Percentiles rank a stretch among this genome's conserved stretches.
These are phyloP conservation scores for Neolamprologus cancellatus DNA, from an alignment of 2,113 vertebrate species.

Conservation along the genomic window DNA sequence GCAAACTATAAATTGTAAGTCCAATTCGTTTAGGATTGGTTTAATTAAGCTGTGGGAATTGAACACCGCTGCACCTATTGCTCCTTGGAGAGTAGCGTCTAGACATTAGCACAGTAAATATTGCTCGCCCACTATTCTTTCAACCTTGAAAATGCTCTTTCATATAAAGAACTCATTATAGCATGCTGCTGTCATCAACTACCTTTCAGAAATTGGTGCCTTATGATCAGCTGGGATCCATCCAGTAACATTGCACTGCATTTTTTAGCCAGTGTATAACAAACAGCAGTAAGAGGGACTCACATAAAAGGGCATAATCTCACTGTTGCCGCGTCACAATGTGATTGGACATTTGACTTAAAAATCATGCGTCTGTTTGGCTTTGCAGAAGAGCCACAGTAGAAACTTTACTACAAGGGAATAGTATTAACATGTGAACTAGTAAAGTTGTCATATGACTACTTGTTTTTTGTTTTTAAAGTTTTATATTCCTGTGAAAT, in stretches of 20 bases:
- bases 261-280: conserved; percentile 21
- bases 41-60: conserved; percentile 47
- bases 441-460: not conserved
- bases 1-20: conserved; percentile 54
- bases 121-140: conserved; percentile 1
- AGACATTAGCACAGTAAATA: conserved; percentile 31
- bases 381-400: not conserved
- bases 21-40: conserved; percentile 49
- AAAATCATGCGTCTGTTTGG: conserved; percentile 6
- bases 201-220: not conserved
- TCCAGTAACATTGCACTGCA: conserved; percentile 11
- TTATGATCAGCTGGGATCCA: conserved; percentile 16
- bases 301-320: conserved; percentile 2
- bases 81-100: conserved; percentile 6
- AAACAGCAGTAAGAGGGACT: not conserved
- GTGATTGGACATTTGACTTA: conserved; percentile 31
- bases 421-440: not conserved
- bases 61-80: conserved; percentile 13
- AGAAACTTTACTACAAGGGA: not conserved
- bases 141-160: conserved; percentile 30
- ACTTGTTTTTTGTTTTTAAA: not conserved
- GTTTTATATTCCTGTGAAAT: not conserved
- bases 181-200: conserved; percentile 10
- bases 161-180: conserved; percentile 18
- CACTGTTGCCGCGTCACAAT: conserved; percentile 17